phyloP scores from a whole-genome alignment of 2,797 vertebrate species.

The Cossypha polioptera region DNA sequence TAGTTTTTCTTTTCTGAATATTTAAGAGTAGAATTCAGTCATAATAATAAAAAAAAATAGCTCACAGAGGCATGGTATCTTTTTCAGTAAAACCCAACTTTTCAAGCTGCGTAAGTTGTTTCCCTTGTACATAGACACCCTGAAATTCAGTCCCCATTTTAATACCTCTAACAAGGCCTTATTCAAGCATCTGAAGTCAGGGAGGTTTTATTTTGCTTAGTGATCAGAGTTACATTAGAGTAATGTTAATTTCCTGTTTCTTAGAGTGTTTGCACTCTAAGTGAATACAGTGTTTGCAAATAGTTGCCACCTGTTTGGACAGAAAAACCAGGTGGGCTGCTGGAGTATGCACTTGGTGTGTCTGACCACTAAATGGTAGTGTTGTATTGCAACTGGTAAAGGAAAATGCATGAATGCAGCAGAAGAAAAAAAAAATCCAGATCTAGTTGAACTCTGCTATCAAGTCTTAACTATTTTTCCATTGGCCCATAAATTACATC shows the following conservation, averaged over 20 bases:
- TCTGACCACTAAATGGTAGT: constrained; percentile 56
- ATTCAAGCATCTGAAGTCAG: background rate
- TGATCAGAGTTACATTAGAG: background rate
- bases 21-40: background rate
- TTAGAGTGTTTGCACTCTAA: background rate
- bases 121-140: accelerated
- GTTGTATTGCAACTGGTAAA: background rate
- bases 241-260: background rate
- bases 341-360: background rate
- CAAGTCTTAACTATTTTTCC: background rate
- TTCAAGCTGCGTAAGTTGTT: background rate
- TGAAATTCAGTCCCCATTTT: background rate
- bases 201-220: background rate
- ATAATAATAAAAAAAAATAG: background rate
- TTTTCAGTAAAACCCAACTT: background rate
- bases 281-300: background rate
- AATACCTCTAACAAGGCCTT: background rate
- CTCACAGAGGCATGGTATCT: background rate
- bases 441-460: background rate
- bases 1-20: background rate
- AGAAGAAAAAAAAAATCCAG: background rate
- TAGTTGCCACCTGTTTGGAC: background rate
- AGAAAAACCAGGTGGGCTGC: background rate
- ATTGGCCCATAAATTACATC: background rate
- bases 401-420: background rate